Conservation (phyloP, 2,113 vertebrate genomes). For the Mus pahari region DNA sequence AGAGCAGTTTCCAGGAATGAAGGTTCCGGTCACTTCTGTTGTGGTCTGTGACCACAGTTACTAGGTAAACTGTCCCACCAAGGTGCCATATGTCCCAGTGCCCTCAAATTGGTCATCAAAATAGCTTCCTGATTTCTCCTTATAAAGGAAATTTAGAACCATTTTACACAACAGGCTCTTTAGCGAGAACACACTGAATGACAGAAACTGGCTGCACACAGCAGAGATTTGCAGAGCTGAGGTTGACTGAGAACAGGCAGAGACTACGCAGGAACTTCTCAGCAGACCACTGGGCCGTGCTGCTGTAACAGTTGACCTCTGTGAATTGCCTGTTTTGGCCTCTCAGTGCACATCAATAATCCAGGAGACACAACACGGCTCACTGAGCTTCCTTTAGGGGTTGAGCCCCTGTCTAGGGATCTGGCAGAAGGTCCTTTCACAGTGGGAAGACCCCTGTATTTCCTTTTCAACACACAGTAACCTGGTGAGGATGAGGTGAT, state of each 20-base stretch:
- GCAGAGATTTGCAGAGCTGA: background rate
- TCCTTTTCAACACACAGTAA: background rate
- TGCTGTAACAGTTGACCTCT: background rate
- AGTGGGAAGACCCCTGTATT: background rate
- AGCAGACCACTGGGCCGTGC: background rate
- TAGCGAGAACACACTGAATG: background rate
- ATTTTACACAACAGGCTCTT: background rate
- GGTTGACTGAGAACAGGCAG: accelerated
- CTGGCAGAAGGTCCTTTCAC: background rate
- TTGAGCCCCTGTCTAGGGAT: background rate
- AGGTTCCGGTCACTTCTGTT: background rate
- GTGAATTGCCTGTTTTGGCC: background rate
- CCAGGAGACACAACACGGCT: background rate
- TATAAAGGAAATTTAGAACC: background rate
- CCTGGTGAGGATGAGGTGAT: background rate
- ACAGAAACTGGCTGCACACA: background rate
- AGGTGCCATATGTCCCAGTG: background rate
- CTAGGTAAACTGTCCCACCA: background rate
- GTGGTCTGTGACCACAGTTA: background rate
- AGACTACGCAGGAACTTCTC: background rate
- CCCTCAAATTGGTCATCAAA: conserved; percentile 26
- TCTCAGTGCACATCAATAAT: background rate
- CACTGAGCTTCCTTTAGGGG: background rate
- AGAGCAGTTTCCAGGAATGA: background rate
- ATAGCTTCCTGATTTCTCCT: background rate